These are phyloP conservation scores for Serilophus lunatus DNA, from an alignment of 2,113 vertebrate species.

Conservation along the genomic window DNA sequence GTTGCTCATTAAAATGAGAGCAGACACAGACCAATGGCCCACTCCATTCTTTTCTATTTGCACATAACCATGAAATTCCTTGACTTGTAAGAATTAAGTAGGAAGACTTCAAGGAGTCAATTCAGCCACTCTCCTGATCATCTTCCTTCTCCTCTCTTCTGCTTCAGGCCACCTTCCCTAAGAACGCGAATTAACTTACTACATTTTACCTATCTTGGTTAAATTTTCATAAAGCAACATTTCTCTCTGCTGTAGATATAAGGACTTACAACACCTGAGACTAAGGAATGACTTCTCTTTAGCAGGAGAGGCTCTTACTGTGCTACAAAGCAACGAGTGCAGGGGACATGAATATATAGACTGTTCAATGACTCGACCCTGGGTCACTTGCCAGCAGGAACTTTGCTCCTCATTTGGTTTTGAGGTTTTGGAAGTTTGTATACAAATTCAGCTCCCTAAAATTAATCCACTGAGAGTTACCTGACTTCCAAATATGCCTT, in stretches of 20 bases:
- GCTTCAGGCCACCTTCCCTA: background rate
- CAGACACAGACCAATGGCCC: background rate
- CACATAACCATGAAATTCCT: background rate
- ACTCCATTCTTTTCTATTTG: background rate
- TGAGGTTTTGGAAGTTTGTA: background rate
- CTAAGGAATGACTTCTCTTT: background rate
- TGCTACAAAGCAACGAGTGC: background rate
- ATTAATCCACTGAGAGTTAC: background rate
- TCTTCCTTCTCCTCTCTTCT: background rate
- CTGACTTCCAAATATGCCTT: background rate
- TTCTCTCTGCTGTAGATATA: background rate
- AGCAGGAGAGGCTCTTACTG: background rate
- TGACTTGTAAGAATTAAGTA: background rate
- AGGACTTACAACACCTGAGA: background rate
- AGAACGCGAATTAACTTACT: background rate
- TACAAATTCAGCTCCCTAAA: background rate
- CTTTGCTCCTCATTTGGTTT: background rate
- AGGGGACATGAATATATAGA: background rate
- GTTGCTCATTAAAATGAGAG: background rate
- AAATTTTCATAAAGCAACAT: background rate
- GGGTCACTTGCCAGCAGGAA: background rate
- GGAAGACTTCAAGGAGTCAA: background rate
- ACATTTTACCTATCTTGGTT: background rate
- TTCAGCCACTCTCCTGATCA: background rate
- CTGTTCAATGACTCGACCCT: background rate